Evolutionary conservation across 2,888 invertebrate genomes (phyloP).

Genomic region (Creontiades dilutus): DNA sequence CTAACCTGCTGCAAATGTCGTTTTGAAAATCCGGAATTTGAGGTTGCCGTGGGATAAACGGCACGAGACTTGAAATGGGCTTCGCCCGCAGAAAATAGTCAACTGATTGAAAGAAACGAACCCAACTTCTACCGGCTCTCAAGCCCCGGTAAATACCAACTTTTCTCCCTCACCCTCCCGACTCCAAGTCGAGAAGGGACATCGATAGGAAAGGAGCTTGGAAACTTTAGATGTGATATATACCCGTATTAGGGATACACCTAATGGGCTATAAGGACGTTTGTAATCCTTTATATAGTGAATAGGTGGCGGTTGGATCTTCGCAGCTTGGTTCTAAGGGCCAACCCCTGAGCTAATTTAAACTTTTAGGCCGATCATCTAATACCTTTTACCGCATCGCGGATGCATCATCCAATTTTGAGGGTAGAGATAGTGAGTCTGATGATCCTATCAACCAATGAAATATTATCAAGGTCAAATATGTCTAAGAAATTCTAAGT

Average conservation of each 20-base stretch:
- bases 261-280: slow-evolving; percentile 32
- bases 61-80: not conserved
- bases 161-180: not conserved
- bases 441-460: not conserved
- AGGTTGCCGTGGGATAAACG: not conserved
- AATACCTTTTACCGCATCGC: not conserved
- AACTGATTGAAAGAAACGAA: slow-evolving; percentile 12
- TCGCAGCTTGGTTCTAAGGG: not conserved
- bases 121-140: not conserved
- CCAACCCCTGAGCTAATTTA: not conserved
- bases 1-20: too few relatives aligned
- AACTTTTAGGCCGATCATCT: not conserved
- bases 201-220: slow-evolving; percentile 27
- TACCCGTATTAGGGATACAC: slow-evolving; percentile 29
- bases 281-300: slow-evolving; percentile 24
- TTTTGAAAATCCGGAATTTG: too few relatives aligned
- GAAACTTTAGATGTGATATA: slow-evolving; percentile 19
- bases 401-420: not conserved
- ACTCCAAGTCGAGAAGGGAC: not conserved
- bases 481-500: too few relatives aligned
- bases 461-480: not conserved
- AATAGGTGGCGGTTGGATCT: not conserved
- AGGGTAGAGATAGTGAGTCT: not conserved
- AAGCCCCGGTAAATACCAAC: not conserved
- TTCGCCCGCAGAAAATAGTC: not conserved